Percentiles rank a stretch among this genome's conserved stretches.
These are phyloP conservation scores for Glaucopsyche alexis DNA, from an alignment of 2,888 invertebrate species.

Conservation along the genomic window DNA sequence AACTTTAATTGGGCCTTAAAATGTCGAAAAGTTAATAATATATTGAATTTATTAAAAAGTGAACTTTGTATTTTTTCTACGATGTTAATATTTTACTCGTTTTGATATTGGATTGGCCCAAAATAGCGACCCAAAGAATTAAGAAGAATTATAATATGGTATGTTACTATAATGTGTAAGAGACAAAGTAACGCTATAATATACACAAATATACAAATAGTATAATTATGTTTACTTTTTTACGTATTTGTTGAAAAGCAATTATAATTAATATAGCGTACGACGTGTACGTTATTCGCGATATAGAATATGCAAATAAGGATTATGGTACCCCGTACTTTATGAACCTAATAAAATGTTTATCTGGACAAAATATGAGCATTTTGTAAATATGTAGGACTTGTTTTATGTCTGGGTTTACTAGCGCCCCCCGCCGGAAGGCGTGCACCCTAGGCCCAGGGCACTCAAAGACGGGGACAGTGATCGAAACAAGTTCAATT, in stretches of 20 bases:
- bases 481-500: slow-evolving; percentile 22
- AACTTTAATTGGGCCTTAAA: slow-evolving; percentile 1
- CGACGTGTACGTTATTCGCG: neutral
- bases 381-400: slow-evolving; percentile 17
- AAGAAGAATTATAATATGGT: neutral
- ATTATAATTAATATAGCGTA: slow-evolving; percentile 9
- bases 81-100: slow-evolving; percentile 18
- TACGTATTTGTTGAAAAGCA: slow-evolving; percentile 19
- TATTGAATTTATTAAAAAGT: slow-evolving; percentile 19
- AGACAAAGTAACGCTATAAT: slow-evolving; percentile 18
- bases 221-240: slow-evolving; percentile 26
- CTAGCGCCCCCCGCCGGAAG: neutral
- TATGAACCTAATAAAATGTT: slow-evolving; percentile 8
- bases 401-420: slow-evolving; percentile 2
- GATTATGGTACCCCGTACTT: neutral
- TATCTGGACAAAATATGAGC: slow-evolving; percentile 16
- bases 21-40: slow-evolving; percentile 9
- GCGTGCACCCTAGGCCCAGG: neutral
- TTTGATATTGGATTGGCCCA: slow-evolving; percentile 10
- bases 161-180: slow-evolving; percentile 26
- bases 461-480: neutral
- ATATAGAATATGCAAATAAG: neutral
- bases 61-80: slow-evolving; percentile 28
- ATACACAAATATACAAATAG: slow-evolving; percentile 27
- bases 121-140: slow-evolving; percentile 26